phyloP scores from a whole-genome alignment of 2,113 vertebrate genomes.

The Columbina picui region DNA sequence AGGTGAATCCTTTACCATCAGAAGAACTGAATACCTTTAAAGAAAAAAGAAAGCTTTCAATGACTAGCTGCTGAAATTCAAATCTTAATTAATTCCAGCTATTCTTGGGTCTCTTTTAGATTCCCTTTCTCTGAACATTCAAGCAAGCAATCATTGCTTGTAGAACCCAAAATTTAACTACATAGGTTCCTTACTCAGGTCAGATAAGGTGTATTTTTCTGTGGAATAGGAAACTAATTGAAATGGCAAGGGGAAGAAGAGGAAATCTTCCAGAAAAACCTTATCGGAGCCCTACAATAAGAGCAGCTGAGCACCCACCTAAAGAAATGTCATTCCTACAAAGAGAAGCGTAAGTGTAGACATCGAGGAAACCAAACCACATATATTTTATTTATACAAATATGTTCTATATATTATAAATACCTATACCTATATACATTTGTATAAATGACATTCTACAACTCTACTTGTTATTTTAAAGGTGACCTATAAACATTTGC shows the following conservation, averaged over 20 bases:
- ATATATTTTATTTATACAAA: background rate
- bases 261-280: background rate
- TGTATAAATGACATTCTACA: background rate
- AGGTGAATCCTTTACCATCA: background rate
- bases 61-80: constrained; percentile 12
- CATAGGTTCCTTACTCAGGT: background rate
- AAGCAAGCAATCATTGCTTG: background rate
- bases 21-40: background rate
- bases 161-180: background rate
- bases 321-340: background rate
- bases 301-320: background rate
- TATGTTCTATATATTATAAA: background rate
- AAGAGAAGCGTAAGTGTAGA: background rate
- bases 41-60: background rate
- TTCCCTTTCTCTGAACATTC: background rate
- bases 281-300: background rate
- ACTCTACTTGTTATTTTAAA: background rate
- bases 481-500: background rate
- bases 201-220: background rate
- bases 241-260: background rate
- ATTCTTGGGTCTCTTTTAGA: background rate
- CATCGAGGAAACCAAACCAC: background rate
- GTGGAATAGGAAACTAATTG: background rate
- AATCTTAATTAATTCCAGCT: constrained; percentile 10
- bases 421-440: background rate